A percentile compares a stretch with the other conserved stretches of the same genome.
Evolutionary conservation across 2,113 vertebrate genomes (phyloP).

Genomic region (Toxotes jaculatrix): DNA sequence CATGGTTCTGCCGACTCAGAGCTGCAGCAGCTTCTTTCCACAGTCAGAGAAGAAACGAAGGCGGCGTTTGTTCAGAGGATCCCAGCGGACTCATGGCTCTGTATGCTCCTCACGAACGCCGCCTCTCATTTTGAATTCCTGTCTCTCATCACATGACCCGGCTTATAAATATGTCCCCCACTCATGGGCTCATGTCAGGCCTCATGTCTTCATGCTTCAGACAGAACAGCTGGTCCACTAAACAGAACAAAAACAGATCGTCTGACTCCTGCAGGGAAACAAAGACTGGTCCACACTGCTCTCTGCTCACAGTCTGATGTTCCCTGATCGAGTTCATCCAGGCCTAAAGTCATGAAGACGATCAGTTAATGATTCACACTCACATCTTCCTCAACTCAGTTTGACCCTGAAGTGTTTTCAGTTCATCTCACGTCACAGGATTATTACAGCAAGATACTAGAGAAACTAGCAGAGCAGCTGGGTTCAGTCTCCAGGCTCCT

Average conservation of each 20-base stretch:
- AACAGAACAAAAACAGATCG: conserved; percentile 49
- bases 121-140: conserved; percentile 57
- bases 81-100: conserved; percentile 21
- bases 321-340: not conserved
- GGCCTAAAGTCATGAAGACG: not conserved
- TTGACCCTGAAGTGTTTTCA: not conserved
- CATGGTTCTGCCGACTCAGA: not conserved
- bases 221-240: conserved; percentile 54
- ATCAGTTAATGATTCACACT: not conserved
- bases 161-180: conserved; percentile 35
- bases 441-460: too few species aligned
- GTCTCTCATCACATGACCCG: conserved; percentile 60
- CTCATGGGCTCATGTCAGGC: conserved; percentile 47
- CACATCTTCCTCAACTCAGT: not conserved
- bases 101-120: not conserved
- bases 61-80: not conserved
- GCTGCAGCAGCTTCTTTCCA: not conserved
- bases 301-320: not conserved
- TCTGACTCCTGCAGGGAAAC: conserved; percentile 39
- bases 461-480: too few species aligned
- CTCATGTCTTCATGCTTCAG: conserved; percentile 55
- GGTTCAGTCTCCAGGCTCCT: too few species aligned
- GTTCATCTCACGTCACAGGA: too few species aligned
- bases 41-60: not conserved
- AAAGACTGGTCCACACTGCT: not conserved